Evolutionary conservation across 1,140 invertebrate genomes (phyloP).

Genomic region (Cephus cinctus): DNA sequence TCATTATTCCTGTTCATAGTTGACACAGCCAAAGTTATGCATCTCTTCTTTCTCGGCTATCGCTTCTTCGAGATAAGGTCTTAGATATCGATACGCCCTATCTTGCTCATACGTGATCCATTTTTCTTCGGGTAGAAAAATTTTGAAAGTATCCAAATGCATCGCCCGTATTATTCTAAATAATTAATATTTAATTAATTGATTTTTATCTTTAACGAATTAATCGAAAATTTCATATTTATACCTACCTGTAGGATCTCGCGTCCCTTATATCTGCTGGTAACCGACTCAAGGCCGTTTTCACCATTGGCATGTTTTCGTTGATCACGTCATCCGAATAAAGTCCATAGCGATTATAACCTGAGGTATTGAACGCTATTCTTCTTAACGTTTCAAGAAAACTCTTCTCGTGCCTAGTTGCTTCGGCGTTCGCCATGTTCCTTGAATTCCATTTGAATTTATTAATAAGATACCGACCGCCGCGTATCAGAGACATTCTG

Average conservation of each 20-base stretch:
- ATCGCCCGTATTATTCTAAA: constrained; percentile 18
- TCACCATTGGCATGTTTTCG: background rate
- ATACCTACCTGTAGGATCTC: constrained; percentile 24
- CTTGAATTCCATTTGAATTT: too few species aligned
- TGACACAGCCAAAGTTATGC: constrained; percentile 21
- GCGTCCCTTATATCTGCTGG: constrained; percentile 20
- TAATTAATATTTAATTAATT: background rate
- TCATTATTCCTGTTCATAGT: constrained; percentile 27
- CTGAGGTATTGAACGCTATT: constrained; percentile 8
- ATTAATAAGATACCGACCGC: too few species aligned
- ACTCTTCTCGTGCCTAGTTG: too few species aligned
- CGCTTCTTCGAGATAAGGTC: constrained; percentile 16
- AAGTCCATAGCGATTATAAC: constrained; percentile 19
- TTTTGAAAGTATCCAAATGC: constrained; percentile 19
- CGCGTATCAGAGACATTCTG: too few species aligned
- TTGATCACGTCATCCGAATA: constrained; percentile 15
- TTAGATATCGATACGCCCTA: constrained; percentile 20
- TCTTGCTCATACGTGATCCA: constrained; percentile 30
- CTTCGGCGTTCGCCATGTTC: too few species aligned
- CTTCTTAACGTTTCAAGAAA: constrained; percentile 5
- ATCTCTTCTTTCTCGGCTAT: constrained; percentile 18
- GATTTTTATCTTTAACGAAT: background rate
- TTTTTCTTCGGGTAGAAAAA: constrained; percentile 20
- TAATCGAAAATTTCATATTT: too few species aligned
- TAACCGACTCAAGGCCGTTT: constrained; percentile 14